A percentile compares a stretch with the other conserved stretches of the same genome.
phyloP scores from a whole-genome alignment of 2,113 vertebrate species.

The Catharus bicknelli region DNA sequence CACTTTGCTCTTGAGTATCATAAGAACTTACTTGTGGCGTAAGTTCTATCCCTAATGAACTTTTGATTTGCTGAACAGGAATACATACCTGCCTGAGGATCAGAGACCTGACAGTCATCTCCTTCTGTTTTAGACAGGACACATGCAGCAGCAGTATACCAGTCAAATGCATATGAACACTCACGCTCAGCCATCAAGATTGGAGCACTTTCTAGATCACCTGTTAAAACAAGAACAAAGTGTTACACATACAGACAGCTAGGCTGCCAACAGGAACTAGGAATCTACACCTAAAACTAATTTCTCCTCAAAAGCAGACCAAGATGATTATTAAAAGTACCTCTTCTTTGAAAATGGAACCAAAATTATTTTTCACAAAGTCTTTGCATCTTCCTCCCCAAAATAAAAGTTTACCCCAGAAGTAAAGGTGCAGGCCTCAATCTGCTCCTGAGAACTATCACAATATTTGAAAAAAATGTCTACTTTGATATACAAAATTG shows the following conservation, averaged over 20 bases:
- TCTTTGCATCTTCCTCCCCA: neutral
- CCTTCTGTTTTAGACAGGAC: conserved; percentile 86
- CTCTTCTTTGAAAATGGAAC: neutral
- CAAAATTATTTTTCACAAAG: neutral
- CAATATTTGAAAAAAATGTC: neutral
- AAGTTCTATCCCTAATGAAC: neutral
- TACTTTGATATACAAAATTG: neutral
- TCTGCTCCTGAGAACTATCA: neutral
- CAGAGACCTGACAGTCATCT: conserved; percentile 87
- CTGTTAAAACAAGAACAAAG: conserved; percentile 44
- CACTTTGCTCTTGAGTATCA: fast-evolving
- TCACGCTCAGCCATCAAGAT: conserved; percentile 71
- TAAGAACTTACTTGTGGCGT: neutral
- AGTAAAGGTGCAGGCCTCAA: neutral
- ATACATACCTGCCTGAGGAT: conserved; percentile 85
- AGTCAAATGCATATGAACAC: conserved; percentile 88
- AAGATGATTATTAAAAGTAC: neutral
- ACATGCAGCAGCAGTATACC: conserved; percentile 91
- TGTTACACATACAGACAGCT: neutral
- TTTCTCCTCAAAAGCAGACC: neutral
- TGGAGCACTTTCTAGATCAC: conserved; percentile 88
- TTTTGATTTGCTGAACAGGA: neutral
- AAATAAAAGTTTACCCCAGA: neutral
- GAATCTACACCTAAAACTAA: neutral
- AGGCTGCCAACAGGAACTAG: neutral